phyloP scores from a whole-genome alignment of 2,797 vertebrate species.

The Potorous gilbertii region DNA sequence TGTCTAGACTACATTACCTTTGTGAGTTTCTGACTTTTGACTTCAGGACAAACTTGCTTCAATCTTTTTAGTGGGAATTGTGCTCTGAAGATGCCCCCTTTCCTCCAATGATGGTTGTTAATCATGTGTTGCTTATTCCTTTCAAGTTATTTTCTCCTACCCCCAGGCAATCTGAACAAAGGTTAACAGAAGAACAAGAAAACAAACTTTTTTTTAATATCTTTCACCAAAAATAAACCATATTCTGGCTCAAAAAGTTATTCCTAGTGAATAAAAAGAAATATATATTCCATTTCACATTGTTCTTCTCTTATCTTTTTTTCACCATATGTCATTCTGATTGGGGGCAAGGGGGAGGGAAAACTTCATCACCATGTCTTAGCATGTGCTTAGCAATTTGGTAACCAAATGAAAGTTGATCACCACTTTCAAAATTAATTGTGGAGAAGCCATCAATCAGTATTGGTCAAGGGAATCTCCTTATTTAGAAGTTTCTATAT shows the following conservation, averaged over 20 bases:
- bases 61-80: not conserved
- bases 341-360: no score
- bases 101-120: not conserved
- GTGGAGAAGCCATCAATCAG: not conserved
- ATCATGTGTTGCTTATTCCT: not conserved
- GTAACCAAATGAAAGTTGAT: not conserved
- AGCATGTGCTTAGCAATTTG: no score
- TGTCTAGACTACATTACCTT: not conserved
- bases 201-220: not conserved
- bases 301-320: not conserved
- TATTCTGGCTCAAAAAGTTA: not conserved
- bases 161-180: not conserved
- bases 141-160: not conserved
- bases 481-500: not conserved
- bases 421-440: not conserved
- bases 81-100: not conserved
- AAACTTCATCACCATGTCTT: no score
- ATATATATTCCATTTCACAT: not conserved
- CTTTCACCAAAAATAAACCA: not conserved
- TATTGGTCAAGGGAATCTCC: not conserved
- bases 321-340: not conserved
- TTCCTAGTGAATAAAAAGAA: not conserved
- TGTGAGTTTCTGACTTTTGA: not conserved
- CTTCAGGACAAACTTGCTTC: not conserved
- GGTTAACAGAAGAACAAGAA: not conserved